These are phyloP conservation scores for Gnathonemus longibarbis DNA, from an alignment of 2,113 vertebrate species.

Conservation along the genomic window DNA sequence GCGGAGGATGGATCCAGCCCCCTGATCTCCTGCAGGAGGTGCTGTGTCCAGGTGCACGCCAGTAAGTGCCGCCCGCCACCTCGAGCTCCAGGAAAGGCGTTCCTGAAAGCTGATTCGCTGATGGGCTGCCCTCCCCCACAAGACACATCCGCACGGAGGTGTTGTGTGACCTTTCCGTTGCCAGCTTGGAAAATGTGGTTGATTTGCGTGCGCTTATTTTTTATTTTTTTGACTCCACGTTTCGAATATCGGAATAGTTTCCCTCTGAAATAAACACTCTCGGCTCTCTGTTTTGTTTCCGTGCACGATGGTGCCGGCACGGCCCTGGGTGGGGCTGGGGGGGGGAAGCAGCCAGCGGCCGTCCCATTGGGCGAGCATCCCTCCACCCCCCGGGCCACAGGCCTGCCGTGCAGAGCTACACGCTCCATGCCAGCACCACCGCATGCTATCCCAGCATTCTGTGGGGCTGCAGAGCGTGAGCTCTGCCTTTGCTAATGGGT, in stretches of 20 bases:
- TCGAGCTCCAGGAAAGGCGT: not conserved
- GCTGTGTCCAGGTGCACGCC: slow-evolving; percentile 84
- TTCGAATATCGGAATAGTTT: not conserved
- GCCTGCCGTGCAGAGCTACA: not conserved
- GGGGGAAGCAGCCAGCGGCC: not conserved
- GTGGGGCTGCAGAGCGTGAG: not conserved
- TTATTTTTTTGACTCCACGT: not conserved
- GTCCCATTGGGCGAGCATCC: not conserved
- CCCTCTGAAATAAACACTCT: not conserved
- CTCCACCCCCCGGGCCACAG: not conserved
- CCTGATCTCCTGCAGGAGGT: slow-evolving; percentile 78
- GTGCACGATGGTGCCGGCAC: not conserved
- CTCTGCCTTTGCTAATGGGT: not conserved
- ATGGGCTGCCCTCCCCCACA: not conserved
- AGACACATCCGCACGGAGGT: not conserved
- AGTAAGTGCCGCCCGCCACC: slow-evolving; percentile 65
- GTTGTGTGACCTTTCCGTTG: not conserved
- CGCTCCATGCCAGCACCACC: not conserved
- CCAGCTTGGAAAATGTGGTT: not conserved
- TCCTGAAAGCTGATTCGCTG: not conserved
- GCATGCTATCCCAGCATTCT: not conserved
- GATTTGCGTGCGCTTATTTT: not conserved
- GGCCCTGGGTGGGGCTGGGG: not conserved
- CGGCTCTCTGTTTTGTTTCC: not conserved
- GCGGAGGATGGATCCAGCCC: slow-evolving; percentile 88